Evolutionary conservation across 1,140 invertebrate species (phyloP).

Genomic region (Bombus picipes): DNA sequence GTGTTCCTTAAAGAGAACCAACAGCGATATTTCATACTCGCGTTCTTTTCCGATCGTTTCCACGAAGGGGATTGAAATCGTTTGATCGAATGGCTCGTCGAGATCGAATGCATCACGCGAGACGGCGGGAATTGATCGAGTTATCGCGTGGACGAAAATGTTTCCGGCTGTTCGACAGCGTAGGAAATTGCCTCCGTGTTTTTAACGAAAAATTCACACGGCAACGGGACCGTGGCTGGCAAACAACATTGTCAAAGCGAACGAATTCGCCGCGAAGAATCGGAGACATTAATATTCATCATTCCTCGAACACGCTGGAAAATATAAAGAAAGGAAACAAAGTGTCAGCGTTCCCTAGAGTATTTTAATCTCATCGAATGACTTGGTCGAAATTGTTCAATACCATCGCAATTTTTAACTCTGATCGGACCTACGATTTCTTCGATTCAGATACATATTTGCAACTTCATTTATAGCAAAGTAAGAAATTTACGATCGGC

Average conservation of each 20-base stretch:
- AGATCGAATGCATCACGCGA: constrained; percentile 17
- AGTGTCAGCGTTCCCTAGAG: no score
- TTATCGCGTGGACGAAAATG: constrained; percentile 38
- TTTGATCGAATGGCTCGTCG: constrained; percentile 1
- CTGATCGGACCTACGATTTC: background rate
- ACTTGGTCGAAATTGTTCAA: background rate
- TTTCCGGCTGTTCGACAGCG: constrained; percentile 15
- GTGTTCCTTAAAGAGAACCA: background rate
- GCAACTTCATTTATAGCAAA: background rate
- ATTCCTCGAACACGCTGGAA: background rate
- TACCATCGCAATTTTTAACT: background rate
- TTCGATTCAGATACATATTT: background rate
- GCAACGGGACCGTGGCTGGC: background rate
- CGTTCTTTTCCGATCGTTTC: background rate
- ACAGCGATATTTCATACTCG: background rate
- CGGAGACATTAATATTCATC: constrained; percentile 32
- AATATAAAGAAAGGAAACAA: background rate
- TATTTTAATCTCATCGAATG: background rate
- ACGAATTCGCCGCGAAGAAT: constrained; percentile 20
- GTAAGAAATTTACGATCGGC: background rate
- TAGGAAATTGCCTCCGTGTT: constrained; percentile 33
- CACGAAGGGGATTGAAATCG: background rate
- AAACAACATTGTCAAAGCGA: constrained; percentile 33
- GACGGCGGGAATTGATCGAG: constrained; percentile 31
- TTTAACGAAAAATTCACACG: constrained; percentile 25